A percentile compares a stretch with the other conserved stretches of the same genome.
Conservation (phyloP, 2,797 vertebrate genomes). For the Macroramphosus scolopax region DNA sequence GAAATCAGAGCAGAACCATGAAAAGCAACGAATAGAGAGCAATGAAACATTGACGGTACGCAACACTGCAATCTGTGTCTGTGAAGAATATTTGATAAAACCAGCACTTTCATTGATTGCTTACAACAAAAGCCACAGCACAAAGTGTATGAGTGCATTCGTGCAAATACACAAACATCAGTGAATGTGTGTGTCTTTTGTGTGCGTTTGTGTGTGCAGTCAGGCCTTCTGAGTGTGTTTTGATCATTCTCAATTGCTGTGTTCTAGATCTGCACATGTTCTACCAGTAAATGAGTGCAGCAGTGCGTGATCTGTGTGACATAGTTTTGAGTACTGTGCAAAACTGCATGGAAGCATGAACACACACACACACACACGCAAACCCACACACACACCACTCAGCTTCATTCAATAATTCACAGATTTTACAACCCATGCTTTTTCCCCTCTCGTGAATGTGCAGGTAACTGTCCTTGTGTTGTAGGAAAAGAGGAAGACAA, state of each 20-base stretch:
- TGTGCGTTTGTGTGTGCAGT: conserved; percentile 32
- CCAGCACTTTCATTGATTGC: conserved; percentile 43
- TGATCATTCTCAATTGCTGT: conserved; percentile 73
- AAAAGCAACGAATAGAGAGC: conserved; percentile 14
- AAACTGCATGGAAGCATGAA: conserved; percentile 18
- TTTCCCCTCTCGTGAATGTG: conserved; percentile 4
- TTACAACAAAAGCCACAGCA: conserved; percentile 38
- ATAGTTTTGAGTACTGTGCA: conserved; percentile 52
- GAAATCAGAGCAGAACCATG: conserved; percentile 43
- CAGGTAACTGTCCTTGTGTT: conserved; percentile 8
- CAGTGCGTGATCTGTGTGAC: conserved; percentile 64
- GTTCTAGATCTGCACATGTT: conserved; percentile 63
- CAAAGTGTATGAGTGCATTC: conserved; percentile 28
- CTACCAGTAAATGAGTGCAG: conserved; percentile 69
- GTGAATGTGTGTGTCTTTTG: conserved; percentile 27
- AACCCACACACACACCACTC: conserved; percentile 14
- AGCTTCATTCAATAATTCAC: conserved; percentile 51
- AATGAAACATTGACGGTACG: conserved; percentile 11
- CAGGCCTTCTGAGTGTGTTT: conserved; percentile 61
- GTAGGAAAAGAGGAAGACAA: conserved; percentile 10
- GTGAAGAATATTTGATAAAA: conserved; percentile 36
- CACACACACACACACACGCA: conserved; percentile 1
- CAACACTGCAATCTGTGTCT: conserved; percentile 10
- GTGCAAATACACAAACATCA: conserved; percentile 45
- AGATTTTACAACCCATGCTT: conserved; percentile 13